These are phyloP conservation scores for Platynereis dumerilii DNA, from an alignment of 2,888 invertebrate genomes.

Conservation along the genomic window DNA sequence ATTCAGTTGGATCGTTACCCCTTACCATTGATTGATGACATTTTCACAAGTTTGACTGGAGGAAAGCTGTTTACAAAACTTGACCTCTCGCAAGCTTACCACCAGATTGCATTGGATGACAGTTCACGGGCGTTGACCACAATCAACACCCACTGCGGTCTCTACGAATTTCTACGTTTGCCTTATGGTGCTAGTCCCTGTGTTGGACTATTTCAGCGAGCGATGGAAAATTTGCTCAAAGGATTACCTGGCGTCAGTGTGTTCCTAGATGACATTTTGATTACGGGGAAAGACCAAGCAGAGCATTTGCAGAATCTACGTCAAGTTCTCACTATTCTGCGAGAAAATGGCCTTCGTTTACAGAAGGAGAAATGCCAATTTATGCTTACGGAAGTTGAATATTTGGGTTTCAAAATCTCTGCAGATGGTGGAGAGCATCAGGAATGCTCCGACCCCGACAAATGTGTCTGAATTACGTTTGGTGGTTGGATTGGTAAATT, in stretches of 20 bases:
- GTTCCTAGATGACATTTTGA: conserved; percentile 5
- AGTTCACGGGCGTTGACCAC: not conserved
- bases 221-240: conserved; percentile 12
- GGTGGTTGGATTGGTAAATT: conserved; percentile 9
- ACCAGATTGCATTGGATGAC: conserved; percentile 4
- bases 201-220: conserved; percentile 11
- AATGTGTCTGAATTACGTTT: not conserved
- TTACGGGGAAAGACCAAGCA: not conserved
- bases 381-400: too few species aligned
- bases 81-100: conserved; percentile 5
- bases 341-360: not conserved
- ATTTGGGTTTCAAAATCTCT: too few species aligned
- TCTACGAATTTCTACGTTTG: not conserved
- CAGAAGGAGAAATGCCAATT: too few species aligned
- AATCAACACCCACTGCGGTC: conserved; percentile 1
- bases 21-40: conserved; percentile 3
- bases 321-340: not conserved
- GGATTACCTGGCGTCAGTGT: not conserved
- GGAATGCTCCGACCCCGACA: not conserved
- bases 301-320: conserved; percentile 1
- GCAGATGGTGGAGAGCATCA: not conserved
- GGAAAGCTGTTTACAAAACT: too few species aligned
- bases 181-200: conserved; percentile 12
- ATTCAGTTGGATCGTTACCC: conserved; percentile 1
- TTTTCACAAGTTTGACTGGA: conserved; percentile 2